Base-by-base conservation (phyloP, 2,113 vertebrate genomes). In the Circaetus gallicus region DNA sequence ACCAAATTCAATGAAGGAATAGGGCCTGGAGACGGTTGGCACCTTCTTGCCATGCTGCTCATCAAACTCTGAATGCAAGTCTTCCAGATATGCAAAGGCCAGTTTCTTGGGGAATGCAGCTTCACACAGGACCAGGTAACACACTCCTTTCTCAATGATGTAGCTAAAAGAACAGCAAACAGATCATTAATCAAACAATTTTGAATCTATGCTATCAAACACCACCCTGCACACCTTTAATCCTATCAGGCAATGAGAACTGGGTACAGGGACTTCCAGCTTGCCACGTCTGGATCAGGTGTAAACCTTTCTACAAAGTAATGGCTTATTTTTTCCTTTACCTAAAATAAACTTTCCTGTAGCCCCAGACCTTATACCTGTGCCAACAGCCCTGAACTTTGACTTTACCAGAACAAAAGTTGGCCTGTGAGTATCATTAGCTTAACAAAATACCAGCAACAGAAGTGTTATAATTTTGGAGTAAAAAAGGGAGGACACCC, bases 1-100 rank as follows among this genome's bases (percentile, higher is more conserved):
- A 99, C 99, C 99, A 95, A 99, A 99, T 93, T 99, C 99, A 82
- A 99, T 99, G 98, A 99, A 99, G 96, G 99, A 99, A 91, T 99
- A 99, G 7, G 99, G 99, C 88, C 99, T 98, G 88, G 99, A 99
- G 22, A 99, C 99, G 0, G 99, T 99, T 1, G 99, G 99, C 82
- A 99, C 99, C 94, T 98, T 99, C 98, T 99, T 99, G 77, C 99
- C 99, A 61, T 99, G 99, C 76, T 99, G 99, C 90, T 99, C 99
- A 72, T 99, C 99, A 91, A 99, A 99, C 95, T 99, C 99, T 9
- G 99, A 99, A 95, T 99, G 99, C 89, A 99, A 98, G 94, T 99
- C 99, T 94, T 99, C 99, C 42, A 99, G 98, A 90, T 99, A 99
- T 0, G 99, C 99, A 93, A 99, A 99, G 63, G 99, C 99, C 93